These are phyloP conservation scores for Cordilura impudica DNA, from an alignment of 2,888 invertebrate genomes.

Conservation along the genomic window DNA sequence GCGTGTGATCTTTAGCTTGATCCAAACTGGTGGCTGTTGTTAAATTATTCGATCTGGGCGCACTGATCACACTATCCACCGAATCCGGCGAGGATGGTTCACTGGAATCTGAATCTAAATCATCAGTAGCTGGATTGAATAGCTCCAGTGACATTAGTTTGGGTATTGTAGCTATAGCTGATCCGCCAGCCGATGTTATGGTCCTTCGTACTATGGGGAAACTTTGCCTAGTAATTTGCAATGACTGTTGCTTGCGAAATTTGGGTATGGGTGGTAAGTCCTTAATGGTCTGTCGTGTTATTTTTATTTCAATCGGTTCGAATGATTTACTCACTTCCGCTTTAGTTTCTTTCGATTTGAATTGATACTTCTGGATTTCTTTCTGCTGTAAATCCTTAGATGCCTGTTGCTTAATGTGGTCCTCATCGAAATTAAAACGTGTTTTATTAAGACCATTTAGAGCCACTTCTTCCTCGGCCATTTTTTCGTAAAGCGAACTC, in stretches of 20 bases:
- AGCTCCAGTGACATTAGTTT: conserved; percentile 88
- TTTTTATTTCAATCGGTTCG: conserved; percentile 75
- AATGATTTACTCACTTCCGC: background rate
- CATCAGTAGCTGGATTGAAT: conserved; percentile 94
- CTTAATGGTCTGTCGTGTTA: conserved; percentile 82
- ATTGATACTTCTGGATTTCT: conserved; percentile 77
- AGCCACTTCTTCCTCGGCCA: background rate
- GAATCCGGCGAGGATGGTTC: conserved; percentile 91
- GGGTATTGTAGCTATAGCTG: conserved; percentile 83
- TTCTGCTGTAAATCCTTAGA: conserved; percentile 65
- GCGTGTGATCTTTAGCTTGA: conserved; percentile 34
- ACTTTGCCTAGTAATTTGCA: conserved; percentile 76
- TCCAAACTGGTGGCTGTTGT: conserved; percentile 53
- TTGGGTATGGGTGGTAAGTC: conserved; percentile 82
- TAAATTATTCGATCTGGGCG: conserved; percentile 74
- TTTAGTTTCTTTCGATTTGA: conserved; percentile 63
- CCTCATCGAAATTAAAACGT: conserved; percentile 72
- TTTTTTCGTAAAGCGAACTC: background rate
- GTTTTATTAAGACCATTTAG: conserved; percentile 55
- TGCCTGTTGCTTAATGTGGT: conserved; percentile 69
- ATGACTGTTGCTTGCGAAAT: conserved; percentile 77
- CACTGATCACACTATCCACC: conserved; percentile 90
- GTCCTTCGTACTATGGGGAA: conserved; percentile 85
- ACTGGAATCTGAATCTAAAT: conserved; percentile 93
- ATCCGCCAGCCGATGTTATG: conserved; percentile 64